Conservation (phyloP, 2,797 vertebrate genomes). For the Paratrypauchen microcephalus region DNA sequence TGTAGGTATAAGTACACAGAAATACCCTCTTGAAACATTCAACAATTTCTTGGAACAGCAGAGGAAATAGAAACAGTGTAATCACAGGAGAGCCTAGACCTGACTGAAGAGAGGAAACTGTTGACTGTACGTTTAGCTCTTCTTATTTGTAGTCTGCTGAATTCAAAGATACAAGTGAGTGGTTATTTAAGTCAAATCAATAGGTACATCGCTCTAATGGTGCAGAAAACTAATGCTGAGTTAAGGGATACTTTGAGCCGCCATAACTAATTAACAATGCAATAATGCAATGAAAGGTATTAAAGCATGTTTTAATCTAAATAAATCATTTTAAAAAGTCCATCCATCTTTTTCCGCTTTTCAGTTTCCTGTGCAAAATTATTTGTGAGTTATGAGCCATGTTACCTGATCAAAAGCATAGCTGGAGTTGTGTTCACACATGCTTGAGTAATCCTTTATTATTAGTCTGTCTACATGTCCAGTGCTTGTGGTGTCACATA, state of each 20-base stretch:
- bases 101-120: constrained; percentile 4
- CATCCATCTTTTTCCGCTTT: no score
- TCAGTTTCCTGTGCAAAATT: no score
- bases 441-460: no score
- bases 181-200: not conserved
- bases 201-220: not conserved
- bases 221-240: not conserved
- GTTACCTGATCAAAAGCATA: no score
- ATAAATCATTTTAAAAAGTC: no score
- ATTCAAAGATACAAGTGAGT: not conserved
- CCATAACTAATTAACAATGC: no score
- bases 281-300: no score
- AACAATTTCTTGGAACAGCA: constrained; percentile 3
- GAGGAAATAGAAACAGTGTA: constrained; percentile 8
- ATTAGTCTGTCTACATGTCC: no score
- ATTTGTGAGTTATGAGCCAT: no score
- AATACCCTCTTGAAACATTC: constrained; percentile 11
- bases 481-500: no score
- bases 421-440: no score
- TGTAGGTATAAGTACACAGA: constrained; percentile 16
- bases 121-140: not conserved
- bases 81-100: not conserved
- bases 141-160: not conserved
- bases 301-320: no score
- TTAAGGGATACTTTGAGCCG: not conserved